Percentiles rank a stretch among this genome's conserved stretches.
phyloP scores from a whole-genome alignment of 2,797 vertebrate species.

The Falco columbarius region DNA sequence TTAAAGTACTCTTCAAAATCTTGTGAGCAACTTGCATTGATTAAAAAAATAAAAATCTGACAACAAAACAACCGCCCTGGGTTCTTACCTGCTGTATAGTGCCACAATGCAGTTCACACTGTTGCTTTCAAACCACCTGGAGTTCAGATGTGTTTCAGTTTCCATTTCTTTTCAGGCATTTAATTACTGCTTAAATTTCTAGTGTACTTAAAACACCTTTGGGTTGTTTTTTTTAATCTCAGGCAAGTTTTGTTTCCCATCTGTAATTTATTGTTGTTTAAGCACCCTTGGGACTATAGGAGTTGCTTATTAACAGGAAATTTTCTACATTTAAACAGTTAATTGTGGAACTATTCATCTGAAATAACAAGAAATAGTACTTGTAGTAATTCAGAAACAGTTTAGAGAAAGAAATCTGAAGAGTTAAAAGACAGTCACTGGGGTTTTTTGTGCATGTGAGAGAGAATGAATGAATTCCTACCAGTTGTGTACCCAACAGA shows the following conservation, averaged over 20 bases:
- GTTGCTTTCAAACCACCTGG: neutral
- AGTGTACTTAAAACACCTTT: neutral
- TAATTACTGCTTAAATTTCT: neutral
- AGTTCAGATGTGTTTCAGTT: neutral
- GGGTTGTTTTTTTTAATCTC: neutral
- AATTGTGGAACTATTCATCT: neutral
- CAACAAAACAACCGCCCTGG: neutral
- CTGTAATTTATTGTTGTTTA: neutral
- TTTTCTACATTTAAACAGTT: neutral
- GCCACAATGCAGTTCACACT: rapidly evolving
- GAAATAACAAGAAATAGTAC: neutral
- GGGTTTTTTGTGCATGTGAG: neutral
- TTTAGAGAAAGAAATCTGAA: neutral
- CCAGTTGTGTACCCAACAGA: neutral
- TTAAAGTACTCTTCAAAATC: neutral
- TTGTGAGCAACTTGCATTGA: neutral
- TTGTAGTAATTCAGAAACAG: neutral
- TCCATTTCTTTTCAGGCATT: neutral
- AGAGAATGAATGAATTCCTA: neutral
- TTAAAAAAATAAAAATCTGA: neutral
- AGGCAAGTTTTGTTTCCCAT: neutral
- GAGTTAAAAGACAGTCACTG: neutral
- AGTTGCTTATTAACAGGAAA: neutral
- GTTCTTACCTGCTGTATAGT: neutral
- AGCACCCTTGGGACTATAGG: neutral